These are phyloP conservation scores for Gila orcuttii DNA, from an alignment of 2,113 vertebrate species.

Conservation along the genomic window DNA sequence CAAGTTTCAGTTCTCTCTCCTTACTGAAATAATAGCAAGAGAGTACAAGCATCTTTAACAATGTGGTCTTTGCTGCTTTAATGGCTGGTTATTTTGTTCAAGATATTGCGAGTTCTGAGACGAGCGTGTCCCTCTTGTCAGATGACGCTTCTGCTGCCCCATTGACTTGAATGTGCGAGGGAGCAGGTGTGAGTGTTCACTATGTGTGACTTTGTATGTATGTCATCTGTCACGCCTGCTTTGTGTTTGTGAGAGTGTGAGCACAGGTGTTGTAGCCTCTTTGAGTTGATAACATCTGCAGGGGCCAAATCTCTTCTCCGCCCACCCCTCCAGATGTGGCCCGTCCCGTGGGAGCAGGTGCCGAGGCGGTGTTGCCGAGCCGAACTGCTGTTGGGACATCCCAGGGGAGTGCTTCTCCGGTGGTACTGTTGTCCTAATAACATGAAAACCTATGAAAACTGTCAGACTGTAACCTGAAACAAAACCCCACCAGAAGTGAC, in stretches of 20 bases:
- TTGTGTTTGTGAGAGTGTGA: slow-evolving; percentile 34
- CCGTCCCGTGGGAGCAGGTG: slow-evolving; percentile 30
- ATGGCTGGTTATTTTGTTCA: slow-evolving; percentile 26
- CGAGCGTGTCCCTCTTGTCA: slow-evolving; percentile 28
- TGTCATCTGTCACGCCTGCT: slow-evolving; percentile 30
- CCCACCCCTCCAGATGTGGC: slow-evolving; percentile 49
- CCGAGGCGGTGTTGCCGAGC: slow-evolving; percentile 25
- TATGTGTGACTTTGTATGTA: slow-evolving; percentile 38
- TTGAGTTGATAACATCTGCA: slow-evolving; percentile 58
- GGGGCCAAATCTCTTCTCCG: slow-evolving; percentile 49
- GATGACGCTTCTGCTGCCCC: slow-evolving; percentile 39
- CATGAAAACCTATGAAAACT: slow-evolving; percentile 6
- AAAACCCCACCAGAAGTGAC: slow-evolving; percentile 9
- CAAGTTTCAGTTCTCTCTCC: background rate
- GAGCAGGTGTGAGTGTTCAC: slow-evolving; percentile 34
- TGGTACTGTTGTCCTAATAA: slow-evolving; percentile 24
- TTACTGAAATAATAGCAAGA: background rate
- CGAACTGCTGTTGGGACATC: slow-evolving; percentile 13
- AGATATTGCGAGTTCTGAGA: background rate
- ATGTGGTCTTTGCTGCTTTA: background rate
- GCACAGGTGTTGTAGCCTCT: slow-evolving; percentile 49
- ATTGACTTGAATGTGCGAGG: slow-evolving; percentile 46
- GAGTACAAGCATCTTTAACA: background rate
- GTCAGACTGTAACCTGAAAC: slow-evolving; percentile 27
- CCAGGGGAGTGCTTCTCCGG: background rate